Percentiles rank a stretch among this genome's conserved stretches.
Evolutionary conservation across 2,797 vertebrate genomes (phyloP).

Genomic region (Petrocephalus sullivani): DNA sequence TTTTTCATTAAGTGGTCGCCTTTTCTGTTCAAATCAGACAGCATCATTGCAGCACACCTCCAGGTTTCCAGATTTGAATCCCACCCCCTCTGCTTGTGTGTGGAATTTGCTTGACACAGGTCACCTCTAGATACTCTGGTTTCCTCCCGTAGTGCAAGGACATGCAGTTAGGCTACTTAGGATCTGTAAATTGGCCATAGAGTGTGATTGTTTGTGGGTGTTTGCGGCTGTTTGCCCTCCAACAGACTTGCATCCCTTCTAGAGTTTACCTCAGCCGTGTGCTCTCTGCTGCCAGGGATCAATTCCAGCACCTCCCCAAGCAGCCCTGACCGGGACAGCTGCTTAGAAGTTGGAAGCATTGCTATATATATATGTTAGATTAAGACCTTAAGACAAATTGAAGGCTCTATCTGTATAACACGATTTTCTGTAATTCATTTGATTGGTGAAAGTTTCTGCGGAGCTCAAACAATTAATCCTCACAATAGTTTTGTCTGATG

Average conservation of each 20-base stretch:
- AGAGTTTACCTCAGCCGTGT: background rate
- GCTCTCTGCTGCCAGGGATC: background rate
- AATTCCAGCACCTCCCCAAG: background rate
- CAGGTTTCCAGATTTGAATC: background rate
- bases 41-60: background rate
- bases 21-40: background rate
- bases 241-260: background rate
- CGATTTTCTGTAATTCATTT: background rate
- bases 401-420: constrained; percentile 7
- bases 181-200: background rate
- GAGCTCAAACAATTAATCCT: constrained; percentile 26
- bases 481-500: constrained; percentile 28
- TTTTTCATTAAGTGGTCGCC: background rate
- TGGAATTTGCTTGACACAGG: background rate
- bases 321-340: background rate
- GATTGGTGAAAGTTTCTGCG: constrained; percentile 29
- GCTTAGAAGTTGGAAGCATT: background rate
- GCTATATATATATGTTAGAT: background rate
- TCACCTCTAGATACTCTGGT: background rate
- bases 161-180: background rate
- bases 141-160: background rate
- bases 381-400: background rate
- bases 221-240: background rate
- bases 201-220: background rate
- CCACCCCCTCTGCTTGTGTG: background rate